Evolutionary conservation across 2,888 invertebrate species (phyloP), one percentile per base, ranked within the genome.

Genomic region (Magallana nippona): DNA sequence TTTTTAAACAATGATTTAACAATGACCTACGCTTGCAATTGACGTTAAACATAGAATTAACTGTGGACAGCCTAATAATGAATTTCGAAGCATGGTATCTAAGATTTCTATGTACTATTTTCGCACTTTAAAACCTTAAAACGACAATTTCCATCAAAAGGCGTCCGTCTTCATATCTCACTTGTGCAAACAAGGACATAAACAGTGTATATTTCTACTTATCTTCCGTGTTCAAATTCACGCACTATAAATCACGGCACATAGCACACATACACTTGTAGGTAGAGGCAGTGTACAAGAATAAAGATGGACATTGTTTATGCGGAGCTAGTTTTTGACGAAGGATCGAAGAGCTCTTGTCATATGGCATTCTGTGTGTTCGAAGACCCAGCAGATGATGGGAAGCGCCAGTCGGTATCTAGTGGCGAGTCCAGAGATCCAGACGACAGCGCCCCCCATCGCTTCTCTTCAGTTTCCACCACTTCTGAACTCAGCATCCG

Each of bases 271-370:
- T 1, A 71, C 15, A 13, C 32, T n/a, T n/a, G n/a, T n/a, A n/a
- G n/a, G 71, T 32, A 3, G 5, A 27, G 15, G 27, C 71, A 3
- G 27, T 71, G 44, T 8, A 44, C 8, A 44, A 44, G 44, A 44
- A 60, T 19, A 71, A 15, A 3, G 27, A 71, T 71, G 71, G 71
- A 71, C 22, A 71, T 71, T 13, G 71, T 71, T 15, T 71, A 71
- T 71, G 71, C 71, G 22, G 71, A 71, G 27, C 71, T 71, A 15
- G 71, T 71, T 71, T 71, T 71, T 15, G 71, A 71, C 71, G 71
- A 71, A 32, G 71, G 71, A 22, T 71, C 32, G 13, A 71, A 71
- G 71, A 71, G 32, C 71, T 71, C 71, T 22, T 71, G 27, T 22
- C 71, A 71, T 15, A 27, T 32, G 32, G 71, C 71, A 15, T 71